Conservation (phyloP, 2,797 vertebrate genomes). For the Lycodopsis pacificus region DNA sequence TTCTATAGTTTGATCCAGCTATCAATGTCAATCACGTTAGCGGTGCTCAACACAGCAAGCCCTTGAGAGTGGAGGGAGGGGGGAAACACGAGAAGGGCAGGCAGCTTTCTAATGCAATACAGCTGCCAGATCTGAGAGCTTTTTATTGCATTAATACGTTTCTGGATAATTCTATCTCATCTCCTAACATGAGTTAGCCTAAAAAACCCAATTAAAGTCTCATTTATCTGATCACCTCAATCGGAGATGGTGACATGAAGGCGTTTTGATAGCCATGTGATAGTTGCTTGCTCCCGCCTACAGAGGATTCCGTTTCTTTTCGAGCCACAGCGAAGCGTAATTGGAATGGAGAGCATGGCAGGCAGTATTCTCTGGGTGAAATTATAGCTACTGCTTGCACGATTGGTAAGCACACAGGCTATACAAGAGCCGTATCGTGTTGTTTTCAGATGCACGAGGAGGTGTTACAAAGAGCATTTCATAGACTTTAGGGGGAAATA, state of each 20-base stretch:
- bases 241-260: constrained; percentile 78
- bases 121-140: constrained; percentile 77
- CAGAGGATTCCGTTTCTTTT: constrained; percentile 64
- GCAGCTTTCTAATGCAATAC: constrained; percentile 73
- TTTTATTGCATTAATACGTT: constrained; percentile 85
- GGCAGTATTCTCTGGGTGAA: constrained; percentile 32
- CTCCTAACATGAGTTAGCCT: constrained; percentile 85
- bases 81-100: constrained; percentile 18
- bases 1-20: constrained; percentile 75
- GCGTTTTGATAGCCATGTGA: constrained; percentile 68
- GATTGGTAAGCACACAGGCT: constrained; percentile 29
- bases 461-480: constrained; percentile 23
- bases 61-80: constrained; percentile 48
- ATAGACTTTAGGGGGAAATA: constrained; percentile 10
- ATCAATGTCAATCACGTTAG: constrained; percentile 82
- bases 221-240: constrained; percentile 86
- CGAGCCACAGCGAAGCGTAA: constrained; percentile 54
- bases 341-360: constrained; percentile 51
- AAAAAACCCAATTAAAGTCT: constrained; percentile 91
- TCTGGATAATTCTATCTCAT: constrained; percentile 87
- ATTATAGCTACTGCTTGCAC: constrained; percentile 36
- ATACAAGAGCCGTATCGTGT: constrained; percentile 33
- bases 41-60: constrained; percentile 45
- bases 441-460: constrained; percentile 37
- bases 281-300: constrained; percentile 48